Percentiles rank a stretch among this genome's conserved stretches.
Conservation (phyloP, 2,797 vertebrate species). For the Clarias fuscus region DNA sequence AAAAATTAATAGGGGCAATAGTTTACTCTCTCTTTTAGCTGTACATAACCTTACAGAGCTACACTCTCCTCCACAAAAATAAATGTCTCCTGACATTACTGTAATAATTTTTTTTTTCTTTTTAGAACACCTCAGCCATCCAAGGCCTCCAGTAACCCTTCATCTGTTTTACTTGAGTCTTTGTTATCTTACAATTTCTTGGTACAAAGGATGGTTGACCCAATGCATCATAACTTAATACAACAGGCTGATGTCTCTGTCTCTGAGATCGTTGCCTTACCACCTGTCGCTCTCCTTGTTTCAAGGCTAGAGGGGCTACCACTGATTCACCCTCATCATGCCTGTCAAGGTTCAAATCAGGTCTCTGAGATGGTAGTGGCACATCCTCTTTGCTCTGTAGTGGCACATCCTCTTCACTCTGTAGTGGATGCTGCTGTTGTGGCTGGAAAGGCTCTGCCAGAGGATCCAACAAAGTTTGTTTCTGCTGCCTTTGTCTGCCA, state of each 20-base stretch:
- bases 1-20: too few relatives aligned
- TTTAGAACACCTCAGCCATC: constrained; percentile 14
- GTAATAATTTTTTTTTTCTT: not conserved
- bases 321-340: too few relatives aligned
- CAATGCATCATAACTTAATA: constrained; percentile 25
- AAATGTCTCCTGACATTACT: constrained; percentile 38
- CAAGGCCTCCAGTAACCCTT: constrained; percentile 26
- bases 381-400: constrained; percentile 27
- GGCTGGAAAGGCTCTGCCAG: constrained; percentile 7
- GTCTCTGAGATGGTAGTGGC: constrained; percentile 22
- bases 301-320: too few relatives aligned
- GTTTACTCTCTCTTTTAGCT: too few relatives aligned
- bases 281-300: too few relatives aligned
- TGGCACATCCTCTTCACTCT: constrained; percentile 16
- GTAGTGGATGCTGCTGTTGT: not conserved
- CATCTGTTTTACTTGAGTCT: constrained; percentile 13
- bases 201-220: constrained; percentile 9
- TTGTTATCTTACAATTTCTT: constrained; percentile 14
- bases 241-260: constrained; percentile 14
- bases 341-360: too few relatives aligned
- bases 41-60: too few relatives aligned
- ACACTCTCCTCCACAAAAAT: constrained; percentile 20
- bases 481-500: not conserved
- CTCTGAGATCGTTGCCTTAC: constrained; percentile 15
- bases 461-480: not conserved